Base-by-base conservation (phyloP, 2,113 vertebrate species). In the Lucifuga dentata region DNA sequence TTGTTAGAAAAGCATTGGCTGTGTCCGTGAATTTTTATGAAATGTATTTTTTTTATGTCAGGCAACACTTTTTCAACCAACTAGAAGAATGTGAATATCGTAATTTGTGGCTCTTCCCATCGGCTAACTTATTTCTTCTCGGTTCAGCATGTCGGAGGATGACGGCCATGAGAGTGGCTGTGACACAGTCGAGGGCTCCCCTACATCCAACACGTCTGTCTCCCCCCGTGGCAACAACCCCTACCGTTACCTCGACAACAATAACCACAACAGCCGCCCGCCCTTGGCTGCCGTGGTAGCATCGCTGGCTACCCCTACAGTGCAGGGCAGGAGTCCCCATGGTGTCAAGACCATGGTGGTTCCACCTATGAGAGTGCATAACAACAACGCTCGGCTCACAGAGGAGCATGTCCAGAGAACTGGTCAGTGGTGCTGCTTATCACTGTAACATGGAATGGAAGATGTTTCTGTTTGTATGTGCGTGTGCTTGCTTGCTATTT, bases 181-280 rank as follows among this genome's bases (percentile, higher is more conserved):
- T 62, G 96, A 98, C 73, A 97, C 96, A 0, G 96, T 98, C 61
- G 96, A 95, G 64, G 94, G 96, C 64, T 98, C 96, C 10, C 96
- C 96, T 26, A 74, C 93, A 2, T 97, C 96, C 0, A 94, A 96
- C 74, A 76, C 93, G 0, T 97, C 96, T 0, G 94, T 95, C 40
- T 96, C 96, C 64, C 95, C 93, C 3, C 94, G 78, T 0, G 83
- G 72, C 41, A 93, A 92, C 80, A 94, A 92, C 74, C 92, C 95
- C 0, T 98, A 96, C 88, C 90, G 86, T 69, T 98, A 95, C 88
- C 92, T 94, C 10, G 91, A 92, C 67, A 95, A 93, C 75, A 90
- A 92, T 46, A 95, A 94, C 39, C 89, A 61, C 86, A 90, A 84
- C 76, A 85, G 49, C 85, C 90, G 1, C 78, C 81, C 83, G 5